Evolutionary conservation across 2,888 invertebrate species (phyloP), one percentile per base, ranked within the genome.

Genomic region (Oegoconia quadripuncta): DNA sequence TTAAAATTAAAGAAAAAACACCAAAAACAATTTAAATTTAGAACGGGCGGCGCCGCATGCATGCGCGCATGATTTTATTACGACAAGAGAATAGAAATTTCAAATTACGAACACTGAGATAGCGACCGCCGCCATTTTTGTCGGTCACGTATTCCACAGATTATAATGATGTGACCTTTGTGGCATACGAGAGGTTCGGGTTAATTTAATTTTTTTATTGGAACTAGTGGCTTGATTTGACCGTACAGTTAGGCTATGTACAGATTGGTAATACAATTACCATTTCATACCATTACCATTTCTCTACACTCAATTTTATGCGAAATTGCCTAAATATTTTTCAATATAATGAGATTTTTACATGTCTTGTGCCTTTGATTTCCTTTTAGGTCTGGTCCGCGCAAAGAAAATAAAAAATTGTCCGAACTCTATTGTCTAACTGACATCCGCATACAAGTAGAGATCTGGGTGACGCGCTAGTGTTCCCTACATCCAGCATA

Each of bases 51-150:
- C 41, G 48, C 55, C 59, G 59, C 65, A 75, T 72, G 73, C 78
- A 69, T 72, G 66, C 69, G 71, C 69, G 74, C 76, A 76, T 79
- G 77, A 69, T 74, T 81, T 77, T 75, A 78, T 79, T 77, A 82
- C 74, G 74, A 75, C 74, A 71, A 73, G 68, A 74, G 79, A 82
- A 82, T 82, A 81, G 74, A 82, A 79, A 82, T 79, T 83, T 81
- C 59, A 59, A 77, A 83, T 78, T 77, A 76, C 57, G 46, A 68
- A 59, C 55, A 55, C 44, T 54, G 58, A 66, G 70, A 72, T 69
- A 65, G 67, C 56, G 55, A 56, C 57, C 44, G 44, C 44, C 48
- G 70, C 73, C 68, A 74, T 78, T 73, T 75, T 66, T 62, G 64
- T 56, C 62, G 76, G 80, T 83, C 84, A 84, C 81, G 83, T 79